phyloP scores from a whole-genome alignment of 2,888 invertebrate species.

The Hemistola chrysoprasaria region DNA sequence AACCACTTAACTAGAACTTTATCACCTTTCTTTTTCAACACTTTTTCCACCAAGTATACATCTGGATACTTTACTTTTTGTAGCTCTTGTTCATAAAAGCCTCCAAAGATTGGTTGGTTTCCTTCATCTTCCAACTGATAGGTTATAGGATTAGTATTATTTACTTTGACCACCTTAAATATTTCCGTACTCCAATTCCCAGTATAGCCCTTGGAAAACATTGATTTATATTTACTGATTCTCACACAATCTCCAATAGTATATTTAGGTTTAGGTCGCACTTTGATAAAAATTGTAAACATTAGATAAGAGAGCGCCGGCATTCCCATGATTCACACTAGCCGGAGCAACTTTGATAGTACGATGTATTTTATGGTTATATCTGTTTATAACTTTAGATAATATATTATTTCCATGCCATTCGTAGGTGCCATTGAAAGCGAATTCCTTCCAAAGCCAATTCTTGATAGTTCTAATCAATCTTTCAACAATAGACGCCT shows the following conservation, averaged over 20 bases:
- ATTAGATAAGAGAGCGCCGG: conserved; percentile 4
- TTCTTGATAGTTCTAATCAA: no score
- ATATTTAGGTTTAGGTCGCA: conserved; percentile 20
- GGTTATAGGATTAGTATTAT: conserved; percentile 30
- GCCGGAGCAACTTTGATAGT: no score
- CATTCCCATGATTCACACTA: conserved; percentile 5
- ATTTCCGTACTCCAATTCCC: conserved; percentile 43
- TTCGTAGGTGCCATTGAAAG: no score
- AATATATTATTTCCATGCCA: no score
- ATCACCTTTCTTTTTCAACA: no score
- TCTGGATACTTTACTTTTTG: conserved; percentile 39
- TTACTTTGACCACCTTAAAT: conserved; percentile 32
- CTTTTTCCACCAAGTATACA: no score
- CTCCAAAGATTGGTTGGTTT: conserved; percentile 37
- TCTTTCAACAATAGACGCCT: no score
- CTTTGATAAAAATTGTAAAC: conserved; percentile 13
- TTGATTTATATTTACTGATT: conserved; percentile 25
- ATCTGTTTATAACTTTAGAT: no score
- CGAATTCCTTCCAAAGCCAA: no score
- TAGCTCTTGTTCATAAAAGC: conserved; percentile 44
- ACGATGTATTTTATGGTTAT: no score
- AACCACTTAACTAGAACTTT: no score
- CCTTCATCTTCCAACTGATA: conserved; percentile 38
- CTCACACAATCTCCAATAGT: conserved; percentile 32
- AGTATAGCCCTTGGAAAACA: conserved; percentile 38